Base-by-base conservation (phyloP, 2,888 invertebrate genomes). In the Pandemis heparana region DNA sequence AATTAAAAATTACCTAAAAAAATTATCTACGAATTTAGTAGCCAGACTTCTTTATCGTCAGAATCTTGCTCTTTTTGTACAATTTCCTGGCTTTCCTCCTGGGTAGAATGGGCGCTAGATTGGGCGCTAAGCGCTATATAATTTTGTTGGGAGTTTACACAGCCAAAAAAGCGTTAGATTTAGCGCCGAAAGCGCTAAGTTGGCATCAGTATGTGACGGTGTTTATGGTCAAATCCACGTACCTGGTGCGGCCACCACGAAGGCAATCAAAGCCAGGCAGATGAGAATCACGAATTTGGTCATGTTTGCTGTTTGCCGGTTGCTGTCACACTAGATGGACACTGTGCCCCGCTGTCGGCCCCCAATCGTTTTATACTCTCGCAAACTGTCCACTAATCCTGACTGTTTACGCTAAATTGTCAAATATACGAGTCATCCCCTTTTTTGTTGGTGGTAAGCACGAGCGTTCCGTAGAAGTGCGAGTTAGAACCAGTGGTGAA, bases 201-300 rank as follows among this genome's bases (percentile, higher is more conserved):
- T n/a, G n/a, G n/a, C n/a, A n/a, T n/a, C n/a, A n/a, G 8, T 39
- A 9, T 43, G 43, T 43, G 9, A 9, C 43, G 43, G 10, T 9
- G 9, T 9, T 51, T 6, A 8, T 16, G 14, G n/a, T n/a, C 48
- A 8, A 18, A 18, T 16, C 32, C 7, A 38, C 75, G 69, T 81
- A 87, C 90, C 87, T 77, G 90, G 89, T n/a, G 86, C 87, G 8
- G 87, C 88, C 2, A 83, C 70, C 68, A 84, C 81, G 73, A 79
- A 75, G 48, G 79, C 81, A 2, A 82, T 64, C 63, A 87, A 65
- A 9, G 79, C 77, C 23, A 87, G 71, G 51, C 84, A 39, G 5
- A 86, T 64, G 63, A 80, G 74, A 0, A 81, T 73, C 56, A 82
- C 76, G 7, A 75, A 48, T 74, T 80, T 82, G 68, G 81, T 77